These are phyloP conservation scores for Epistrophe eligans DNA, from an alignment of 2,888 invertebrate genomes.

Conservation along the genomic window DNA sequence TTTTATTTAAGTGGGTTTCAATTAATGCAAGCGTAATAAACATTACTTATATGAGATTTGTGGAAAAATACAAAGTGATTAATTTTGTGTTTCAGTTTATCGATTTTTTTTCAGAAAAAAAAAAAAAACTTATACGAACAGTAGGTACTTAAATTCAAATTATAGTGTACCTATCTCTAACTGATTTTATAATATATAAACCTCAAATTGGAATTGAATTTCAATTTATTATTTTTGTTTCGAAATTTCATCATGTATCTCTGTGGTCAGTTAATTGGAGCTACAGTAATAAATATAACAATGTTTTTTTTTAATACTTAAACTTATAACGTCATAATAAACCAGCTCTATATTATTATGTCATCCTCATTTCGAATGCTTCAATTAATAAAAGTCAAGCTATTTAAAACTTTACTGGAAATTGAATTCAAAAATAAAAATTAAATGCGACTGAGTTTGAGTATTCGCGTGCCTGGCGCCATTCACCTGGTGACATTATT, in stretches of 20 bases:
- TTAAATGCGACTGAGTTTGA: slow-evolving; percentile 30
- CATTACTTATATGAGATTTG: neutral
- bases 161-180: neutral
- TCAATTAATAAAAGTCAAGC: slow-evolving; percentile 12
- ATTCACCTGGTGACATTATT: slow-evolving; percentile 45
- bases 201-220: slow-evolving; percentile 25
- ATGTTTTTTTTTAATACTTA: neutral
- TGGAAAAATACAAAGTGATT: neutral
- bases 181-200: neutral
- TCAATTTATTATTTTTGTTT: slow-evolving; percentile 24
- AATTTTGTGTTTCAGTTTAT: neutral
- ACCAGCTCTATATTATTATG: slow-evolving; percentile 16
- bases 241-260: neutral
- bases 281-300: neutral
- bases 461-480: slow-evolving; percentile 27
- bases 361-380: slow-evolving; percentile 30
- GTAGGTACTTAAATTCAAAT: neutral
- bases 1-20: too few species aligned
- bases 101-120: neutral
- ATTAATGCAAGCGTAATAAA: too few species aligned
- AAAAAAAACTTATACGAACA: neutral
- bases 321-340: neutral
- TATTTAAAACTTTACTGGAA: slow-evolving; percentile 48
- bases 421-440: slow-evolving; percentile 32
- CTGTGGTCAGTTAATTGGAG: slow-evolving; percentile 1